Base-by-base conservation (phyloP, 35 echinoderm and acorn worm genomes). In the Lytechinus pictus region DNA sequence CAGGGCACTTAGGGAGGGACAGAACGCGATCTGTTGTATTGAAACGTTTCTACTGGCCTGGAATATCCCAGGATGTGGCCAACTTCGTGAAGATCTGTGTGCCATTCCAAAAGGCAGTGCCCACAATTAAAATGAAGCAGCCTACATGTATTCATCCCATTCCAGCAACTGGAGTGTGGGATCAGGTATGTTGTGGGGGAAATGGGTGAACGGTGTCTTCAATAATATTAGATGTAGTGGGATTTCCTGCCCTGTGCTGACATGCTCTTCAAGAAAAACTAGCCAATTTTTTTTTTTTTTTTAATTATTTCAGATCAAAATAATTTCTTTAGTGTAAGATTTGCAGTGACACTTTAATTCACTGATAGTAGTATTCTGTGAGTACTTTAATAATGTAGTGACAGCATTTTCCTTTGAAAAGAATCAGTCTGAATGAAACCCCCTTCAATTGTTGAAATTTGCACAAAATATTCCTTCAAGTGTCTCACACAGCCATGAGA, bases 1-100 rank as follows among this genome's bases (percentile, higher is more conserved):
- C 33, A 89, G 87, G 87, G 52, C 87, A 89, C 33, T 28, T 89
- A 89, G 87, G 87, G 33, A 29, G 87, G 87, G 87, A 89, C 52
- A 89, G 87, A 53, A 53, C 87, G 21, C 28, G 27, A 28, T 9
- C 21, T 29, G 0, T 89, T 9, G 52, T 89, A 6, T 9, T 29
- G 52, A 27, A 89, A 53, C 19, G 87, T 3, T 89, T 89, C 14
- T 87, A 87, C 86, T 87, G 86, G 86, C 86, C 86, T 8, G 24
- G 86, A 8, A n/a, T 87, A 10, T 87, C 86, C 7, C 24, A 87
- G 6, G 86, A 87, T 87, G 86, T 87, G 10, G 86, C 86, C 24
- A 7, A 87, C 8, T 87, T 14, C 86, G 14, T 87, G 8, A 87
- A 87, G 0, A 8, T 10, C 86, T 87, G 29, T 44, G 29, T 87